phyloP scores from a whole-genome alignment of 2,113 vertebrate species.

The Columba janthina region DNA sequence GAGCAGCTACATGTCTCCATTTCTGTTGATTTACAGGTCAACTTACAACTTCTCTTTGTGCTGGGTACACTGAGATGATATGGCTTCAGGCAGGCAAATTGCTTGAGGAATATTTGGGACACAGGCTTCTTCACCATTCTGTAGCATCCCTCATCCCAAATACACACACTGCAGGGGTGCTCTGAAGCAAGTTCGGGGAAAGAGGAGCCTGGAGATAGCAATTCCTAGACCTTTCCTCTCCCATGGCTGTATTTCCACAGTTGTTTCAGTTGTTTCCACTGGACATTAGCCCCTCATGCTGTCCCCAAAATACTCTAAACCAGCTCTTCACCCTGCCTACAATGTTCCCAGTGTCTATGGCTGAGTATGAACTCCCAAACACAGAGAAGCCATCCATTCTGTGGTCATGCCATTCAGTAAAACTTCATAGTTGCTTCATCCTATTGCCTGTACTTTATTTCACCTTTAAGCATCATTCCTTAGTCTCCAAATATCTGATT shows the following conservation, averaged over 20 bases:
- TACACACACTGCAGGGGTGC: not conserved
- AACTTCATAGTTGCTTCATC: not conserved
- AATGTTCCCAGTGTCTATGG: not conserved
- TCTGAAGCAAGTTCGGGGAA: not conserved
- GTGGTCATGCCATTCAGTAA: not conserved
- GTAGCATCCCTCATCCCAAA: not conserved
- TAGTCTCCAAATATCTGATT: not conserved
- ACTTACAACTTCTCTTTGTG: not conserved
- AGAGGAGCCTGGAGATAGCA: not conserved
- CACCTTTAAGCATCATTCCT: not conserved
- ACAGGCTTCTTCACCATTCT: not conserved
- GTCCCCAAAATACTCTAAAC: not conserved
- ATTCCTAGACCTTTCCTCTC: not conserved
- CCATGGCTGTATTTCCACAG: not conserved
- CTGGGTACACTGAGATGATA: not conserved
- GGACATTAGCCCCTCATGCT: not conserved
- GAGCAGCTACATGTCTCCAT: not conserved
- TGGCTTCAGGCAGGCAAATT: not conserved
- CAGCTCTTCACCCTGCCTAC: not conserved
- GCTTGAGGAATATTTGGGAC: not conserved
- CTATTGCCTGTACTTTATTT: not conserved
- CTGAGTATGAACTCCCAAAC: not conserved
- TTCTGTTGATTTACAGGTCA: slow-evolving; percentile 12
- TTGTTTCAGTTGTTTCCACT: not conserved
- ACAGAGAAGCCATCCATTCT: not conserved